Evolutionary conservation across 2,888 invertebrate genomes (phyloP), one percentile per base, ranked within the genome.

Genomic region (Hecatera dysodea): DNA sequence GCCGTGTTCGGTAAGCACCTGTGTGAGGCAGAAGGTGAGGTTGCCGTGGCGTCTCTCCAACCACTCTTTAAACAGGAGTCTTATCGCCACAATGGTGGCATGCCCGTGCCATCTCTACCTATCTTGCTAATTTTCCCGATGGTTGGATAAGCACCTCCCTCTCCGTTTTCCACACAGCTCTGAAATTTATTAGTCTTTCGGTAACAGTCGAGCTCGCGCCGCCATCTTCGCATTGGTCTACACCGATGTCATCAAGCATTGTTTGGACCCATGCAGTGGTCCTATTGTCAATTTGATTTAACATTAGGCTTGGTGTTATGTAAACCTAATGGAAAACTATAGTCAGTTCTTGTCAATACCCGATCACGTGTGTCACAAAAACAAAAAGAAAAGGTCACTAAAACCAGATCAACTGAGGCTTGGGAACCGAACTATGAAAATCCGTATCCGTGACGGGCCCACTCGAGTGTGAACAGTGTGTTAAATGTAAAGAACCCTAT

Each of bases 381-480:
- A 80, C 53, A 75, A 84, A 80, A 82, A 68, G 55, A 50, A 71
- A 74, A 81, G 66, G 64, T 71, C 62, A 80, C 67, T 72, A 86
- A 87, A 89, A 86, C 80, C 82, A 84, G 76, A 81, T 63, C 72
- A 85, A 85, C 73, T 76, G 65, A 64, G 64, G 75, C 88, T 87
- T 90, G 91, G 90, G 91, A 92, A 91, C 88, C 77, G 70, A 78
- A 70, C 81, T 86, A 81, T 77, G 82, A 82, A 85, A 87, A 77
- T 75, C 79, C 81, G 65, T 81, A 84, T 84, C 92, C 93, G 92
- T 93, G 94, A 93, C 93, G 92, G 86, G 89, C 33, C 72, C 94
- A 88, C 84, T 92, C 88, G 86, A 90, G 89, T 94, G 94, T 94
- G 92, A 93, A 94, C 94, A 94, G 91, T 95, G 94, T 93, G 93